Evolutionary conservation across 2,113 vertebrate genomes (phyloP), one percentile per base, ranked within the genome.

Genomic region (Dissostichus mawsoni): DNA sequence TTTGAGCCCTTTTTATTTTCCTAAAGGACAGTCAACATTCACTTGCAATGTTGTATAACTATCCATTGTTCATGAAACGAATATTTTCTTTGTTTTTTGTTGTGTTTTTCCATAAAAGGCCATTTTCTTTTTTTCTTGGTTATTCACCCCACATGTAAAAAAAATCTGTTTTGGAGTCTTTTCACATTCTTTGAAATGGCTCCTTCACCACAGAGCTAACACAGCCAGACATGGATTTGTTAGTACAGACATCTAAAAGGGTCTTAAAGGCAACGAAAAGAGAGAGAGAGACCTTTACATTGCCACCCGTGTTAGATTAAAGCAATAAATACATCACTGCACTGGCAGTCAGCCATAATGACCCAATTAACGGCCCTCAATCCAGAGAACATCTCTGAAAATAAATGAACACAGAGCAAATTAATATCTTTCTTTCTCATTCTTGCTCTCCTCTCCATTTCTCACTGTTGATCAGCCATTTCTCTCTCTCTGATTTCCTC

Each of bases 311-410:
- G 47, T 75, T 48, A 17, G 64, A 75, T 73, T 82, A 90, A 83
- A 86, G 23, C 74, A 89, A 81, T 71, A 82, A 85, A 91, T 75
- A 80, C 48, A 71, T 67, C 2, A 48, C 72, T 56, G 80, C 70
- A 44, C 41, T 69, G 58, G 76, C 69, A 78, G 67, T 69, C 62
- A 64, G 78, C 74, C 76, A 80, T 90, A 83, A 90, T 88, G 86
- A 90, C 90, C 86, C 80, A 84, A 87, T 91, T 92, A 86, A 82
- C 23, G 1, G 62, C 64, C 63, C 53, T 84, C 68, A 80, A 90
- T 80, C 78, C 77, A 85, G 83, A 83, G 65, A 90, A 88, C 65
- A 81, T 70, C 75, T 78, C 88, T 44, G 74, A 77, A 78, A 87
- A 83, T 53, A 91, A 90, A 88, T 88, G 9, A 83, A 89, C 69